Evolutionary conservation across 2,888 invertebrate species (phyloP), one percentile per base, ranked within the genome.

Genomic region (Philopedon plagiatum): DNA sequence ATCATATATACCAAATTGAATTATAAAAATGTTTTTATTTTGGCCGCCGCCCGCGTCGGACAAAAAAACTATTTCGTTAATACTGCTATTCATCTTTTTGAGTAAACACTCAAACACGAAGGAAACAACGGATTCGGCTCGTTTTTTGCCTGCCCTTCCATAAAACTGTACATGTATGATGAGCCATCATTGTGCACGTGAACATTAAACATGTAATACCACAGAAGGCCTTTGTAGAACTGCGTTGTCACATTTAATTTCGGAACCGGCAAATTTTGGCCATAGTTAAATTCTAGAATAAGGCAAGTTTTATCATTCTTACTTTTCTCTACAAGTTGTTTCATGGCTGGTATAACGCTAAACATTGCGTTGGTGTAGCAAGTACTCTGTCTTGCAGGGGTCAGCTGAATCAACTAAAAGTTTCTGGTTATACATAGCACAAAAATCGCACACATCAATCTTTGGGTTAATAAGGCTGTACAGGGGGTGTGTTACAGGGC

Each of bases 131-230:
- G 39, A 39, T 39, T 58, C 39, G 9, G 58, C 8, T 7, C 34
- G 39, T 39, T 58, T 58, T 39, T 37, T 1, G 21, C 49, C 21
- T 58, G 58, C 11, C 58, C 58, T 37, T 58, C 58, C 39, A 58
- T 58, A 58, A 58, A 58, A 13, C 8, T 37, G 39, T 58, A 58
- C 58, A 39, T 39, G 39, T 19, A 58, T 34, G 58, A 58, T 7
- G 39, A 58, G 1, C 39, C 58, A 37, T 58, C 58, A 58, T 39
- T 34, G 21, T 58, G 39, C 13, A 58, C 8, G 37, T 58, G 39
- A 15, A 58, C 39, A 34, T 39, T 58, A 19, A 58, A 58, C 1
- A 58, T 7, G 13, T 58, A 58, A 21, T 21, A 49, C 49, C 49
- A 23, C 21, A 49, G 23, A n/a, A 4, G n/a, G 7, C 49, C 21